phyloP scores from a whole-genome alignment of 2,113 vertebrate genomes.

The Lagopus leucura region DNA sequence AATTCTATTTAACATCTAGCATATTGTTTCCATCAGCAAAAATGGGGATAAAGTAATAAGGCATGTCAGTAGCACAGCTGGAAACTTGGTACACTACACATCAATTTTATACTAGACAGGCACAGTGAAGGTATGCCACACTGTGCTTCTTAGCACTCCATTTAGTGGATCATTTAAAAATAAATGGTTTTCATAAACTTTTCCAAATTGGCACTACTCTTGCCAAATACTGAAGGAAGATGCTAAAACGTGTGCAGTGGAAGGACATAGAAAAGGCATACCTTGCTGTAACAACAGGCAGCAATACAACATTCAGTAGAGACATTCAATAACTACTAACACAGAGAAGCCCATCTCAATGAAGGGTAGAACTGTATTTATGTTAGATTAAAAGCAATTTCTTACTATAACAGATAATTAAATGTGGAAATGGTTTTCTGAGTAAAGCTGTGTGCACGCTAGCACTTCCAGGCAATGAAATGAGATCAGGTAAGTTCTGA shows the following conservation, averaged over 20 bases:
- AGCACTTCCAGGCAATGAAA: neutral
- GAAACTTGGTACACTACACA: rapidly evolving
- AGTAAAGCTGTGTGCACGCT: neutral
- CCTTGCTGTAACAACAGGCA: rapidly evolving
- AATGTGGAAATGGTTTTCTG: neutral
- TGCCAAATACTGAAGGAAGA: neutral
- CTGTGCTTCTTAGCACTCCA: neutral
- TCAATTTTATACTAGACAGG: neutral
- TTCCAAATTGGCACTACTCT: neutral
- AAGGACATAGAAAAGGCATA: neutral
- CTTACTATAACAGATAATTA: neutral
- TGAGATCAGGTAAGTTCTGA: neutral
- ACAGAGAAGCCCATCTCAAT: neutral
- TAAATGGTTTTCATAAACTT: neutral
- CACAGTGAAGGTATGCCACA: neutral
- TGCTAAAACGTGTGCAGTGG: rapidly evolving
- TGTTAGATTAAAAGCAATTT: neutral
- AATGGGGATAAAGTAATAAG: neutral
- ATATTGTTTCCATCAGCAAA: neutral
- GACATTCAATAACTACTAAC: neutral
- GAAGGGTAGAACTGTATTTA: neutral
- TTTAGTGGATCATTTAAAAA: neutral
- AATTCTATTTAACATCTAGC: neutral
- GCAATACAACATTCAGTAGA: neutral
- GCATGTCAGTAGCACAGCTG: neutral